Percentiles rank a stretch among this genome's conserved stretches.
Evolutionary conservation across 1,140 invertebrate genomes (phyloP).

Genomic region (Heliconius eleuchia): DNA sequence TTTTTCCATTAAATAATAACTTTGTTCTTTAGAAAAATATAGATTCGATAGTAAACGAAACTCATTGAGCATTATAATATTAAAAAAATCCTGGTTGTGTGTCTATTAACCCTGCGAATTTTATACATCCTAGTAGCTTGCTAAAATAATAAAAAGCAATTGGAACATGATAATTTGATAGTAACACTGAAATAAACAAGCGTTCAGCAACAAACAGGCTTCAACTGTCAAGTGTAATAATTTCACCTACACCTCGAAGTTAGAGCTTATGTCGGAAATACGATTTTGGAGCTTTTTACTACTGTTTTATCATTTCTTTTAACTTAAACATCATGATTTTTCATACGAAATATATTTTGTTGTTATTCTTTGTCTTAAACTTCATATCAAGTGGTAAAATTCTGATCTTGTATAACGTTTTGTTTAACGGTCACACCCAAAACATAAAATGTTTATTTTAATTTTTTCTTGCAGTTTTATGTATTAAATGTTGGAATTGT

Average conservation of each 20-base stretch:
- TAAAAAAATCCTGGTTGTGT: too few species aligned
- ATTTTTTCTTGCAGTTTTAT: constrained; percentile 81
- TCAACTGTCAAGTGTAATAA: not conserved
- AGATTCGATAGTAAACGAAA: too few species aligned
- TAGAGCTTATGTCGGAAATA: not conserved
- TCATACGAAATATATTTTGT: not conserved
- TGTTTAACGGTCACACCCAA: constrained; percentile 56
- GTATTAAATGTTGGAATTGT: constrained; percentile 96
- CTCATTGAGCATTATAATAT: too few species aligned
- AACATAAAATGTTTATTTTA: constrained; percentile 26
- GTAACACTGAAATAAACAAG: not conserved
- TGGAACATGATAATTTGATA: not conserved
- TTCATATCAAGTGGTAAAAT: constrained; percentile 6
- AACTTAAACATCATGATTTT: not conserved
- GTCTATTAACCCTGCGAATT: too few species aligned
- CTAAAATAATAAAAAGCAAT: too few species aligned
- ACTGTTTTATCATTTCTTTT: not conserved
- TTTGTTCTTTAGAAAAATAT: too few species aligned
- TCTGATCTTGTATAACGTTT: not conserved
- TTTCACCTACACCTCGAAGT: not conserved
- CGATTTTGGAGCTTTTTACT: not conserved
- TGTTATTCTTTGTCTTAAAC: not conserved
- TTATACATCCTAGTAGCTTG: too few species aligned
- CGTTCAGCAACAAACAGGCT: too few species aligned
- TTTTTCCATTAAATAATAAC: too few species aligned